These are phyloP conservation scores for Dryococelus australis DNA, from an alignment of 2,888 invertebrate species.

Conservation along the genomic window DNA sequence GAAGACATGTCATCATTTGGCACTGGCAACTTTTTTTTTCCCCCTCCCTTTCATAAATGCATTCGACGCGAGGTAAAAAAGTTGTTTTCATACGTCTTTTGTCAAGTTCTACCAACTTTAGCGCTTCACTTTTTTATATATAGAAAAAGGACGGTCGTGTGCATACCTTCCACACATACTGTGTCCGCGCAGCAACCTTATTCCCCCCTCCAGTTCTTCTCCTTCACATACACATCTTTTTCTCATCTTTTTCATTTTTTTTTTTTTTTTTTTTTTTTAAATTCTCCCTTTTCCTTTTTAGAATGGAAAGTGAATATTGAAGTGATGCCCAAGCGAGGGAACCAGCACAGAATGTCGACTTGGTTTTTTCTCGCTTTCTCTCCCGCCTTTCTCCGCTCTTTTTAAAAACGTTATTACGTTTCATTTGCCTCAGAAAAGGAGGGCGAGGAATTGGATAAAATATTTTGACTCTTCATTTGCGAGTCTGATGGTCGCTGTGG, in stretches of 20 bases:
- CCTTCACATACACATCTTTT: no score
- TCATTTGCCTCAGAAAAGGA: background rate
- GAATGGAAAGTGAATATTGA: conserved; percentile 41
- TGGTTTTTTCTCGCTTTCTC: conserved; percentile 40
- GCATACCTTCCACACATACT: background rate
- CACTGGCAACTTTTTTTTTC: no score
- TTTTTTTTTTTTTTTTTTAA: no score
- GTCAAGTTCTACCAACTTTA: no score
- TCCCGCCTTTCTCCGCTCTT: conserved; percentile 40
- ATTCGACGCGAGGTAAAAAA: no score
- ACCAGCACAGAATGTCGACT: background rate
- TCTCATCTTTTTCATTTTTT: background rate
- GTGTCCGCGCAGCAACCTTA: background rate
- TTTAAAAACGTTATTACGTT: background rate
- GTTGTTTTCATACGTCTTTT: no score
- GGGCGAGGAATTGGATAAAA: background rate
- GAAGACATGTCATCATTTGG: no score
- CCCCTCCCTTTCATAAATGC: no score
- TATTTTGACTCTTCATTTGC: conserved; percentile 4
- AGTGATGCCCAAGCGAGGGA: conserved; percentile 36
- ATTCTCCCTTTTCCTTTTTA: background rate
- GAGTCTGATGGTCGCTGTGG: background rate
- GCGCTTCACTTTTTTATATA: no score
- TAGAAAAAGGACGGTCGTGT: no score
- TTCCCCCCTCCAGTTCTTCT: no score